Percentiles rank a stretch among this genome's conserved stretches.
Evolutionary conservation across 2,888 invertebrate species (phyloP).

Genomic region (Cepaea hortensis): DNA sequence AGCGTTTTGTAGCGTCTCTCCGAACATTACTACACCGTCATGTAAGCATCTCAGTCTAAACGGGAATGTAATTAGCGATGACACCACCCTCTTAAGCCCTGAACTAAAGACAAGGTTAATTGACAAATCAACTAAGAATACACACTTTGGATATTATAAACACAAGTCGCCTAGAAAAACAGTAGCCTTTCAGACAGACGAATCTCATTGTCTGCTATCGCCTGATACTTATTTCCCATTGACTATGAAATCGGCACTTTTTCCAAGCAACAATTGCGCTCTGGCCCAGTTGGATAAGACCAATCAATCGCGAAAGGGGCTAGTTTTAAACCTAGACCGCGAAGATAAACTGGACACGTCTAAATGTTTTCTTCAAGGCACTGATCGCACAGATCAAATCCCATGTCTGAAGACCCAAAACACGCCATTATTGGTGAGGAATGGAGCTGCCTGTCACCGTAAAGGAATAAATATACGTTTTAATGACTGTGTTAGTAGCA

Average conservation of each 20-base stretch:
- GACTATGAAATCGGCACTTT: neutral
- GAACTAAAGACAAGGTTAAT: too few relatives aligned
- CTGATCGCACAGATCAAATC: conserved; percentile 7
- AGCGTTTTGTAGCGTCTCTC: too few relatives aligned
- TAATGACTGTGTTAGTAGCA: neutral
- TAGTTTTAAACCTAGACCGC: too few relatives aligned
- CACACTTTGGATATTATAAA: neutral
- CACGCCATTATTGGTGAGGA: neutral
- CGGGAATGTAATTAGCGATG: neutral
- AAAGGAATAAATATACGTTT: neutral
- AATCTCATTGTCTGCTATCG: neutral
- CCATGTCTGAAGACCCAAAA: neutral
- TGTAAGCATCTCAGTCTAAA: neutral
- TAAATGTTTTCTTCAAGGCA: neutral
- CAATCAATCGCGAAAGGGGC: neutral
- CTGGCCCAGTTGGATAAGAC: neutral
- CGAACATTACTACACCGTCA: too few relatives aligned
- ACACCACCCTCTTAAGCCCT: neutral
- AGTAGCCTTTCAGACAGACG: neutral
- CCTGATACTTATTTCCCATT: neutral
- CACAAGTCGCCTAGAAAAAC: neutral
- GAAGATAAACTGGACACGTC: neutral
- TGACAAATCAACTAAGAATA: neutral
- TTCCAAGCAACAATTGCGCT: neutral
- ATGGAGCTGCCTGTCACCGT: neutral